Conservation (phyloP, 2,888 invertebrate species). For the Acleris sparsana region DNA sequence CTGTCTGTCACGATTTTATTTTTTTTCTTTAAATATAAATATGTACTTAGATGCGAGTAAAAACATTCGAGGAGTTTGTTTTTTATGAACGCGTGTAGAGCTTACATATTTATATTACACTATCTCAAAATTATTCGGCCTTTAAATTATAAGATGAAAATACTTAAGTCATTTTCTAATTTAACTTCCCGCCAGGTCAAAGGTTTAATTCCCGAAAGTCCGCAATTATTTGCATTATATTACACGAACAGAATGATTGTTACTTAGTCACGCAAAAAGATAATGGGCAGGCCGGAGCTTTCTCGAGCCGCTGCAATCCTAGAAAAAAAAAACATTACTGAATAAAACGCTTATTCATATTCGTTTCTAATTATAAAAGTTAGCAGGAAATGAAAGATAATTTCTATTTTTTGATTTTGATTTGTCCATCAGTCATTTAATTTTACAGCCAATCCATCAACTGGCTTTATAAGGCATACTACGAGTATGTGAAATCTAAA, state of each 20-base stretch:
- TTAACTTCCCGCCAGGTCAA: conserved; percentile 32
- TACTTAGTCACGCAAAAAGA: conserved; percentile 36
- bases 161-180: conserved; percentile 21
- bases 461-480: no score
- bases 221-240: conserved; percentile 34
- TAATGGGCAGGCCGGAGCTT: conserved; percentile 27
- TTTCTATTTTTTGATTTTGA: neutral
- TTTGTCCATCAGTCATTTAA: no score
- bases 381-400: neutral
- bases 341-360: conserved; percentile 16
- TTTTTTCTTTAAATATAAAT: no score
- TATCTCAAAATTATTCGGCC: no score
- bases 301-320: conserved; percentile 15
- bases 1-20: no score
- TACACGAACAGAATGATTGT: conserved; percentile 28
- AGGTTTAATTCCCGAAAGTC: conserved; percentile 31
- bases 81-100: no score
- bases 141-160: neutral
- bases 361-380: conserved; percentile 3
- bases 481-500: no score
- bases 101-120: no score
- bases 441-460: no score
- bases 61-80: no score
- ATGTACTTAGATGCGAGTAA: no score
- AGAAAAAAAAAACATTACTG: conserved; percentile 14